phyloP scores from a whole-genome alignment of 30 jellyfish, hydroid and myxozoan species.

The Morbakka virulenta region DNA sequence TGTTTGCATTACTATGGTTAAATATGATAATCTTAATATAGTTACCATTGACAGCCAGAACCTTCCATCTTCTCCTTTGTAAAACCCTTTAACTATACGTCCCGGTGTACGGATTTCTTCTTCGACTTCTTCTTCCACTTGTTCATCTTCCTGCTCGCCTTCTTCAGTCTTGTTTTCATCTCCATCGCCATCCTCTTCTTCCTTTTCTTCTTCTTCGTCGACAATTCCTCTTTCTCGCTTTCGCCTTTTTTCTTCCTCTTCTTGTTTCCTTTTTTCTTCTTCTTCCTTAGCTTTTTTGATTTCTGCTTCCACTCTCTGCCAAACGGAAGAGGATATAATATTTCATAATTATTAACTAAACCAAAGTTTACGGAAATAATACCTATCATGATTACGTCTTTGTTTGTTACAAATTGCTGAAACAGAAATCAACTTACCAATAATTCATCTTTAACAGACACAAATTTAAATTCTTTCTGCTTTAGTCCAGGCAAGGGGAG shows the following conservation, averaged over 20 bases:
- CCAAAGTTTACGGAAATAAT: neutral
- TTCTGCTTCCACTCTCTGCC: conserved; percentile 79
- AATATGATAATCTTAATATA: too few species aligned
- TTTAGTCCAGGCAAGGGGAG: conserved; percentile 57
- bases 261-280: conserved; percentile 46
- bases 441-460: conserved; percentile 71
- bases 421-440: conserved; percentile 49
- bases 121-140: conserved; percentile 46
- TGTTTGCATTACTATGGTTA: too few species aligned
- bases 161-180: neutral
- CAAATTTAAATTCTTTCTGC: conserved; percentile 66
- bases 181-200: conserved; percentile 26
- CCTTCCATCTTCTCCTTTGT: conserved; percentile 53
- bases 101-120: conserved; percentile 57
- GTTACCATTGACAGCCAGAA: conserved; percentile 65
- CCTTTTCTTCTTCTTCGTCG: conserved; percentile 55
- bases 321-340: neutral
- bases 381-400: too few species aligned
- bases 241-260: conserved; percentile 47
- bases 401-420: too few species aligned
- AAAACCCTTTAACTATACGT: conserved; percentile 65
- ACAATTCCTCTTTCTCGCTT: conserved; percentile 43
- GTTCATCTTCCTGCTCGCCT: conserved; percentile 16
- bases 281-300: conserved; percentile 73
- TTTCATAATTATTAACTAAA: neutral